Evolutionary conservation across 2,113 vertebrate genomes (phyloP), one percentile per base, ranked within the genome.

Genomic region (Syrmaticus mikado): DNA sequence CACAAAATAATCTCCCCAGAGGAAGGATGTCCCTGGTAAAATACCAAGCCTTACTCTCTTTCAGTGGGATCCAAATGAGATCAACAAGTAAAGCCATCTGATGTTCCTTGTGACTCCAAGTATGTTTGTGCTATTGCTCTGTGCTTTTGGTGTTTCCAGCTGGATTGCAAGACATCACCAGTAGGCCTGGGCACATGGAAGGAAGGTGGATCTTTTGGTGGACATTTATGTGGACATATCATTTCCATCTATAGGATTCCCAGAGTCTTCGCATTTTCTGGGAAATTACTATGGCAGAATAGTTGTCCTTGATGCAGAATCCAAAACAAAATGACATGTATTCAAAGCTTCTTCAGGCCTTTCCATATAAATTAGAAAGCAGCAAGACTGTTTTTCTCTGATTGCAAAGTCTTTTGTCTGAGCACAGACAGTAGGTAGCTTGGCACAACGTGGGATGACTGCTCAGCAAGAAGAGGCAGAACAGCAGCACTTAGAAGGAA

Each of bases 261-360:
- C 16, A 72, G 11, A 52, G 10, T 28, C 32, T 50, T 58, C 77
- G 16, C 58, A 24, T 71, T 62, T 89, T 84, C 52, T 75, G 21
- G 8, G 64, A 34, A 0, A 0, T 72, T 78, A 41, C 8, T 1
- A 0, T 7, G 16, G 43, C 18, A 71, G 50, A 76, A 27, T 7
- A 80, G 21, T 8, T 11, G n/a, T 93, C 28, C 55, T 60, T 40
- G 30, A 11, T 1, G 2, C 28, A 61, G 38, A 75, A 8, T 4
- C 11, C 28, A 75, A 82, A 87, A 71, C 17, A 91, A 62, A 90
- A 61, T 2, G 41, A 57, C 77, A 68, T 20, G 55, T 21, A 79
- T 10, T 4, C 12, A 15, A 66, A 61, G 28, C 15, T 60, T 22
- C 38, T 81, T 53, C 7, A 18, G 3, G 3, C 36, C 16, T 64